Evolutionary conservation across 2,888 invertebrate species (phyloP).

Genomic region (Drosophila emarginata): DNA sequence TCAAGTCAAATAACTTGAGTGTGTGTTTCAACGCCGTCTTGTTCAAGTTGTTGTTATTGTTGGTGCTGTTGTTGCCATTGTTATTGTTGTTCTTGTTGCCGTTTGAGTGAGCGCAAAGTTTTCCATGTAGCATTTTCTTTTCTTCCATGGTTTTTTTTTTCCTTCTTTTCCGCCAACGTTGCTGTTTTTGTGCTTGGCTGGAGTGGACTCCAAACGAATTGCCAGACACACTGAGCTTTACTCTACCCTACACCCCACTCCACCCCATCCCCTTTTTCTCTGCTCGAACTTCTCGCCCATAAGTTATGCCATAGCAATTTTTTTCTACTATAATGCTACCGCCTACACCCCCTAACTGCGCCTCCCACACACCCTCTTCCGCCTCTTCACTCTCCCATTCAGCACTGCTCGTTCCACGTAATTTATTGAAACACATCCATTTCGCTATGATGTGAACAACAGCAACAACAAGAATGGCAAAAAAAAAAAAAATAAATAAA

Average conservation of each 20-base stretch:
- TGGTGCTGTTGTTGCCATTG: slow-evolving; percentile 22
- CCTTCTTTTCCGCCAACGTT: slow-evolving; percentile 37
- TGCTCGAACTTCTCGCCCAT: slow-evolving; percentile 41
- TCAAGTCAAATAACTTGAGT: slow-evolving; percentile 61
- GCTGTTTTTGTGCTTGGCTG: slow-evolving; percentile 49
- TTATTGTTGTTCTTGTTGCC: slow-evolving; percentile 30
- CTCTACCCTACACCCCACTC: slow-evolving; percentile 14
- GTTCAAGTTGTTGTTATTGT: slow-evolving; percentile 22
- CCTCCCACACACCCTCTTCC: slow-evolving; percentile 13
- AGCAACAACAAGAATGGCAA: slow-evolving; percentile 26
- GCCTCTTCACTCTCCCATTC: not conserved
- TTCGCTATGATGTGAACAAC: slow-evolving; percentile 57
- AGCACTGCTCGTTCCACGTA: slow-evolving; percentile 51
- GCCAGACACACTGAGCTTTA: slow-evolving; percentile 29
- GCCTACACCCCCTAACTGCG: not conserved
- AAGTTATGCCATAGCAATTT: slow-evolving; percentile 54
- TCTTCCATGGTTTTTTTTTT: slow-evolving; percentile 17
- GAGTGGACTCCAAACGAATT: slow-evolving; percentile 56
- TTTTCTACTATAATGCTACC: slow-evolving; percentile 26
- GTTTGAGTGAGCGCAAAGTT: slow-evolving; percentile 42
- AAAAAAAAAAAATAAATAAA: too few species aligned
- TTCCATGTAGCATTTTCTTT: slow-evolving; percentile 22
- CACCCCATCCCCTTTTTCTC: too few species aligned
- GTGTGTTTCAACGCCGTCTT: slow-evolving; percentile 42
- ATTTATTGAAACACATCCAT: slow-evolving; percentile 77